Percentiles rank a stretch among this genome's conserved stretches.
Conservation (phyloP, 2,113 vertebrate species). For the Columba janthina region DNA sequence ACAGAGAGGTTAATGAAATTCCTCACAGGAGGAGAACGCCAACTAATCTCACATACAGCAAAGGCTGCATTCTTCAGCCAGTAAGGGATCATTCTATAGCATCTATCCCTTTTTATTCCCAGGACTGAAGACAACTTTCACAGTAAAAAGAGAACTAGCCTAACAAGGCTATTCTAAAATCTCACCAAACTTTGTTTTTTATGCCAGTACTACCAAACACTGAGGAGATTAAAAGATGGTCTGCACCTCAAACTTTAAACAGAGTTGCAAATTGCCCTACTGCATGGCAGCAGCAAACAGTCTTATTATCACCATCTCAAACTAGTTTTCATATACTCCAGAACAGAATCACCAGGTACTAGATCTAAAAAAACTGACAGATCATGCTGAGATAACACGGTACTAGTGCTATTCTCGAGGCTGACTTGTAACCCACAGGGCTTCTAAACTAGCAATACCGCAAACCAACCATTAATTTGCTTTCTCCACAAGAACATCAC, state of each 20-base stretch:
- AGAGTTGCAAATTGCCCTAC: not conserved
- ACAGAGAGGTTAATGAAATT: not conserved
- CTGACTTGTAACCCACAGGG: slow-evolving; percentile 24
- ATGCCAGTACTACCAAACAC: not conserved
- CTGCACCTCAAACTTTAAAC: not conserved
- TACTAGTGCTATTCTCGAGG: slow-evolving; percentile 14
- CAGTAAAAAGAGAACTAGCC: not conserved
- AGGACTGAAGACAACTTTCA: not conserved
- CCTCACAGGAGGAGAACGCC: not conserved
- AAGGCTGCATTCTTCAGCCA: not conserved
- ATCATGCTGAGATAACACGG: not conserved
- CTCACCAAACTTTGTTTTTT: not conserved
- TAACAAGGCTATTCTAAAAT: not conserved
- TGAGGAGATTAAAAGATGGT: not conserved
- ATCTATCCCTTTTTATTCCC: not conserved
- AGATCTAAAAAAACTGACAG: not conserved
- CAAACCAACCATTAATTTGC: slow-evolving; percentile 50
- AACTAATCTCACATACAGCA: not conserved
- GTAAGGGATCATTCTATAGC: not conserved
- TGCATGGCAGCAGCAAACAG: not conserved
- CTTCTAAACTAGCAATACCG: slow-evolving; percentile 30
- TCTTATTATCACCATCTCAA: not conserved
- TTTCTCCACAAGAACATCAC: slow-evolving; percentile 12
- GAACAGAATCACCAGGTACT: not conserved
- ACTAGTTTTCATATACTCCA: not conserved